phyloP scores from a whole-genome alignment of 2,888 invertebrate species.

The Spisula solida region DNA sequence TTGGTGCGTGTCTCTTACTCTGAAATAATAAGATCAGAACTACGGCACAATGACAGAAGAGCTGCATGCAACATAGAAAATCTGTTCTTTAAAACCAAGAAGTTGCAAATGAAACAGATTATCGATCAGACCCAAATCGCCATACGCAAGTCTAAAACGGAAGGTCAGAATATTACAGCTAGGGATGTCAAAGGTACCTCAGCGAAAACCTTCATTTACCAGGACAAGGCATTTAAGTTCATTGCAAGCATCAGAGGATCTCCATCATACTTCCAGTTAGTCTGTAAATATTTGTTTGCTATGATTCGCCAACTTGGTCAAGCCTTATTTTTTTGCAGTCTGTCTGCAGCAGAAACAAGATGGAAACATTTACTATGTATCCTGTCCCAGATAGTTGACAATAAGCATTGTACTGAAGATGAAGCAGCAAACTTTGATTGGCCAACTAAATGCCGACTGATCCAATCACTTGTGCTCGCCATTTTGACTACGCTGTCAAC shows the following conservation, averaged over 20 bases:
- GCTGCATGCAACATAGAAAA: constrained; percentile 57
- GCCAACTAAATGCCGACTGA: constrained; percentile 45
- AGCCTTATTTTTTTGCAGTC: constrained; percentile 61
- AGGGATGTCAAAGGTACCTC: constrained; percentile 49
- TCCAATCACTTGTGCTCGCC: constrained; percentile 65
- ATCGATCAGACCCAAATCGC: constrained; percentile 59
- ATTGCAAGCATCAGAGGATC: constrained; percentile 64
- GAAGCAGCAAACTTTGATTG: not conserved
- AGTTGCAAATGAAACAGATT: constrained; percentile 62
- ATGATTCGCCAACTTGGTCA: constrained; percentile 73
- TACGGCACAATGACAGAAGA: constrained; percentile 60
- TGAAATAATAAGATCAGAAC: constrained; percentile 56
- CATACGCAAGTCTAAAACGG: constrained; percentile 63
- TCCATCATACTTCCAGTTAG: constrained; percentile 71
- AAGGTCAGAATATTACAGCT: constrained; percentile 48
- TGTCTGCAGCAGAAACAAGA: constrained; percentile 46
- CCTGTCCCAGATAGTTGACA: constrained; percentile 44
- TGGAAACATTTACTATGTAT: not conserved
- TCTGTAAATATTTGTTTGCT: constrained; percentile 71
- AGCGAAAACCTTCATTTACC: constrained; percentile 4
- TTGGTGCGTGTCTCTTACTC: constrained; percentile 54
- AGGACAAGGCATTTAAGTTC: constrained; percentile 63
- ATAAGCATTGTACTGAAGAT: constrained; percentile 45
- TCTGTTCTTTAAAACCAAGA: constrained; percentile 69
- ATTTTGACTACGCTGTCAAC: constrained; percentile 57